Evolutionary conservation across 2,888 invertebrate species (phyloP), one percentile per base, ranked within the genome.

Genomic region (Ichneumon xanthorius): DNA sequence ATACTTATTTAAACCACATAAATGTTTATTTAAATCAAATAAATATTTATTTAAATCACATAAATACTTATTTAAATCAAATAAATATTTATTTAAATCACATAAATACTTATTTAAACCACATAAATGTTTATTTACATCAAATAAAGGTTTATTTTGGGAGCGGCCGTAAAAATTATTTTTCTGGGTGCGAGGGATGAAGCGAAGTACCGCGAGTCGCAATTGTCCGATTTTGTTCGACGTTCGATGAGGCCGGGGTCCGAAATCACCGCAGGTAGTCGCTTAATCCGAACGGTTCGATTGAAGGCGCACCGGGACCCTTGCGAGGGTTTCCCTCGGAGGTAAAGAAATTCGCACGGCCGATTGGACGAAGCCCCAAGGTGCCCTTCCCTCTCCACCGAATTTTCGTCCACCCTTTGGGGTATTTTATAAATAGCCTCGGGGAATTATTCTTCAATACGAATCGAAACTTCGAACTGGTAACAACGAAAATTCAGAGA

Each of bases 191-290:
- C 67, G 76, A 76, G 50, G 58, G 53, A n/a, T 16, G 14, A 22
- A 58, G 67, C 11, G 67, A 45, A 48, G 50, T 33, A 55, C 37
- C 72, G 77, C 80, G 77, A 73, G 71, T 61, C 63, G 50, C 40
- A 30, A 84, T 80, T 61, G 76, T 80, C 45, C 72, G 58, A 37
- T 53, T 79, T 70, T 55, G 78, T 4, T 67, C 50, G 55, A 53
- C 7, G 7, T 78, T 77, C 68, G 80, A 70, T 70, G 68, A 82
- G 77, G 33, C 6, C 9, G 65, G 40, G 45, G 4, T 45, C 45
- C 48, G 30, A 53, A 81, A 83, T 71, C 50, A 63, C 68, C 86
- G 61, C 86, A 86, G 86, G 86, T 86, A 86, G 67, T 48, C 53
- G 33, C 71, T 68, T 73, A 73, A 86, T 67, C 81, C 26, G 40